Conservation (phyloP, 2,888 invertebrate genomes). For the Drosophila trichaetosa region DNA sequence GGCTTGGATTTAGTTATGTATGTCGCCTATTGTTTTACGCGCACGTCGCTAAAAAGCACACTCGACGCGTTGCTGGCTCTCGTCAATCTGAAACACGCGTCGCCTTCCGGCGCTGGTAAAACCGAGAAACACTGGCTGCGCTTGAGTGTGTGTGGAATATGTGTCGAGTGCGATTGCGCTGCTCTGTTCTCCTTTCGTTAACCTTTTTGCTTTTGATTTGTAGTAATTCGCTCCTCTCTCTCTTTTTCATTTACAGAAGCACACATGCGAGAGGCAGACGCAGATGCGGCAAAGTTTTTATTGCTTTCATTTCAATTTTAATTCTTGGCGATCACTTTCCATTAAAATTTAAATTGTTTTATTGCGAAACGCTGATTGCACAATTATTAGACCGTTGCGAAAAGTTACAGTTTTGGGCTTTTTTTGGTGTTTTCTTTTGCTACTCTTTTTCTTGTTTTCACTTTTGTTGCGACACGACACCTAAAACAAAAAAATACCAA, state of each 20-base stretch:
- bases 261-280: constrained; percentile 21
- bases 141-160: constrained; percentile 47
- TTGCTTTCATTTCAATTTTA: constrained; percentile 24
- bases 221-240: constrained; percentile 36
- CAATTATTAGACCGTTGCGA: constrained; percentile 33
- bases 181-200: constrained; percentile 29
- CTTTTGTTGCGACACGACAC: constrained; percentile 60
- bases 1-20: constrained; percentile 40
- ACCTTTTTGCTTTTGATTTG: constrained; percentile 29
- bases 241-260: constrained; percentile 10
- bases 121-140: constrained; percentile 35
- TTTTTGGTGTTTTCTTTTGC: constrained; percentile 39
- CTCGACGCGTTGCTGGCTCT: constrained; percentile 77
- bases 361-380: constrained; percentile 32
- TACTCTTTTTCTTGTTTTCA: constrained; percentile 62
- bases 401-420: constrained; percentile 25
- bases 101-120: constrained; percentile 55
- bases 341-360: constrained; percentile 15
- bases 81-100: constrained; percentile 72
- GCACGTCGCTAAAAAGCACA: constrained; percentile 65
- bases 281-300: constrained; percentile 40
- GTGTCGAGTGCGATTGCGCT: constrained; percentile 69
- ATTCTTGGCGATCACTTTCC: constrained; percentile 27
- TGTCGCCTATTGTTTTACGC: constrained; percentile 67
- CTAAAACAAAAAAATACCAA: constrained; percentile 42